These are phyloP conservation scores for Heliothis peltigera DNA, from an alignment of 2,888 invertebrate genomes.

Conservation along the genomic window DNA sequence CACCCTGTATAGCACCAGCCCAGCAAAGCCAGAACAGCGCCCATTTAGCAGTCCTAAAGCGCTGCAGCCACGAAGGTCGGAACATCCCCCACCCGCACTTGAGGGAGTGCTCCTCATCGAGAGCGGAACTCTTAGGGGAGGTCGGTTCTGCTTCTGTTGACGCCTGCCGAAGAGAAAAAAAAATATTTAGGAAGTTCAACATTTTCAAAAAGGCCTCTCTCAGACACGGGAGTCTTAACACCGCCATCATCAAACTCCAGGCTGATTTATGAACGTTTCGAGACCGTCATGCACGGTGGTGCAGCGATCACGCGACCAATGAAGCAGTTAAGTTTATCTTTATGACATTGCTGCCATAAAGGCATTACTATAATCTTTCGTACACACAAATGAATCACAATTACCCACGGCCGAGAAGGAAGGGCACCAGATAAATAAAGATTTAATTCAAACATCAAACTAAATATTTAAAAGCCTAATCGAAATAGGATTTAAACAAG, in stretches of 20 bases:
- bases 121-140: slow-evolving; percentile 34
- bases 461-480: background rate
- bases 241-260: no score
- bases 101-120: slow-evolving; percentile 65
- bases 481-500: slow-evolving; percentile 9
- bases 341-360: no score
- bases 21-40: slow-evolving; percentile 95
- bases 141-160: slow-evolving; percentile 34
- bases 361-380: no score
- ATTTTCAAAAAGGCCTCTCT: no score
- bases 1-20: slow-evolving; percentile 95
- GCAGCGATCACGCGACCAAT: no score
- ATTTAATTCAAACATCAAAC: slow-evolving; percentile 28
- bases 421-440: slow-evolving; percentile 23
- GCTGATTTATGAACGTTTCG: no score
- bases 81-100: slow-evolving; percentile 92
- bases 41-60: slow-evolving; percentile 93
- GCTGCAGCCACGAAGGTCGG: slow-evolving; percentile 91
- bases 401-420: slow-evolving; percentile 1
- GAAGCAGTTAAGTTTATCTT: no score
- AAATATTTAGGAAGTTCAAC: no score
- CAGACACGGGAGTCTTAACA: no score
- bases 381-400: slow-evolving; percentile 1
- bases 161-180: slow-evolving; percentile 19
- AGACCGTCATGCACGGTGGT: no score